Base-by-base conservation (phyloP, 2,797 vertebrate genomes). In the Pipistrellus pipistrellus region DNA sequence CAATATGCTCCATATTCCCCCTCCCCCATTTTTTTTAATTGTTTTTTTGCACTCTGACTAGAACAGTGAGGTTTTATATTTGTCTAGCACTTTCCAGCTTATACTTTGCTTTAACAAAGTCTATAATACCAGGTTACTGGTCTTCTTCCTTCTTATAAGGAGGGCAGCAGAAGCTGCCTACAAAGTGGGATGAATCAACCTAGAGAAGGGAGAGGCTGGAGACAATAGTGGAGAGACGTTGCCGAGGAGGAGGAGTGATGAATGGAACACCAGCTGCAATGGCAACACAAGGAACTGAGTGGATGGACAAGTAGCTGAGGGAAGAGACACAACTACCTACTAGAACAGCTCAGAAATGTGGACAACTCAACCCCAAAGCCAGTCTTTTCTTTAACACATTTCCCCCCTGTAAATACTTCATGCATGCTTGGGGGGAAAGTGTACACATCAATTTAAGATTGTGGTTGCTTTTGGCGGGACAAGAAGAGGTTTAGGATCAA, bases 21-120 rank as follows among this genome's bases (percentile, higher is more conserved):
- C 3, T 11, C 11, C 17, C 32, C 15, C 20, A 14, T 12, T 32
- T 48, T 35, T 21, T 20, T 12, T n/a, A n/a, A n/a, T 32, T 48
- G 35, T 21, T 25, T 55, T 48, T 59, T 17, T 30, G 55, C 44
- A 57, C 51, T 27, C 13, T 66, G 44, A 93, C 48, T 3, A 77
- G 32, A 69, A n/a, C 6, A 77, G 6, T 72, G 32, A 89, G 3
- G 30, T 13, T 38, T 68, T 62, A 46, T 20, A 78, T 68, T 76
- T 84, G 32, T 15, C 32, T 13, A 76, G 14, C 62, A 64, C 51
- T 62, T 89, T 51, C 46, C 3, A 48, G 30, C 75, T 81, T 83
- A 86, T 27, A 85, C 27, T 68, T 84, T 89, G 21, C 17, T 53
- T 87, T 93, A 12, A 20, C 15, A 53, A 93, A 85, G 30, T 62